Evolutionary conservation across 2,797 vertebrate species (phyloP).

Genomic region (Alfaro cultratus): DNA sequence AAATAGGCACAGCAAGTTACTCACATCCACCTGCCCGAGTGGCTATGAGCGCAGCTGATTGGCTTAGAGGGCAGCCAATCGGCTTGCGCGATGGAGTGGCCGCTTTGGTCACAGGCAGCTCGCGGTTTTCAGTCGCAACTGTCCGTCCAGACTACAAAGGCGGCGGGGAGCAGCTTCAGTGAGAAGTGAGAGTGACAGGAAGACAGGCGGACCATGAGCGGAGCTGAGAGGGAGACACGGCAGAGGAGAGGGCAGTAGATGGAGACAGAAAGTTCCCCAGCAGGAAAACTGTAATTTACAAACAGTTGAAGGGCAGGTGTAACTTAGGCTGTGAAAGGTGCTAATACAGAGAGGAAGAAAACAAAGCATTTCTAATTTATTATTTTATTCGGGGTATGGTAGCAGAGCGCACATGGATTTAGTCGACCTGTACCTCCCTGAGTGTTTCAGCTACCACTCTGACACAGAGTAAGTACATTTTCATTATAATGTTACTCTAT

Average conservation of each 20-base stretch:
- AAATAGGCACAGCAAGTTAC: neutral
- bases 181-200: slow-evolving; percentile 57
- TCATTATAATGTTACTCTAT: neutral
- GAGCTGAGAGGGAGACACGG: slow-evolving; percentile 29
- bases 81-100: neutral
- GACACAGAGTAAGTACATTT: slow-evolving; percentile 74
- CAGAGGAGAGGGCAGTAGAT: slow-evolving; percentile 48
- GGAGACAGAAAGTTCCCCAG: slow-evolving; percentile 49
- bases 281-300: slow-evolving; percentile 25
- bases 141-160: slow-evolving; percentile 55
- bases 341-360: slow-evolving; percentile 9
- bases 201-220: slow-evolving; percentile 43
- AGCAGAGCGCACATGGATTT: slow-evolving; percentile 75
- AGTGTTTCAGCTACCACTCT: slow-evolving; percentile 80
- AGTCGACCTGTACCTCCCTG: slow-evolving; percentile 79
- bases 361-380: slow-evolving; percentile 12
- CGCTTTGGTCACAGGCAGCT: slow-evolving; percentile 44
- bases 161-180: slow-evolving; percentile 32
- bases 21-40: slow-evolving; percentile 63
- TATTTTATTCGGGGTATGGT: slow-evolving; percentile 61
- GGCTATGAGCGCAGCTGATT: slow-evolving; percentile 47
- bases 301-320: slow-evolving; percentile 19
- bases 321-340: slow-evolving; percentile 3
- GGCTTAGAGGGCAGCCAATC: slow-evolving; percentile 64
- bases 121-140: slow-evolving; percentile 63